phyloP scores from a whole-genome alignment of 2,797 vertebrate genomes.

The Melanotaenia trifasciata region DNA sequence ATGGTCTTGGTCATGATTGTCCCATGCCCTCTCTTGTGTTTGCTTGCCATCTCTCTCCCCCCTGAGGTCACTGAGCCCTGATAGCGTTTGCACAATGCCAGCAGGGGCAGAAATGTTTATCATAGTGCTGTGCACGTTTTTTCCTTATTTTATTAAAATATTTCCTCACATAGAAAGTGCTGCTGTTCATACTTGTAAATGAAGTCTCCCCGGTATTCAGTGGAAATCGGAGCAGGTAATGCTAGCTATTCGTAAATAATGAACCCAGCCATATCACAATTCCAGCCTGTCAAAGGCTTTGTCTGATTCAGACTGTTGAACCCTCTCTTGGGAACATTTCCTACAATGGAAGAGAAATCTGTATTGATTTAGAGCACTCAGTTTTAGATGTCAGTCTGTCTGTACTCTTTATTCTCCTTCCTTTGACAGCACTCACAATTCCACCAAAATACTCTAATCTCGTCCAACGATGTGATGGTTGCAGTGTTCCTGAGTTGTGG shows the following conservation, averaged over 20 bases:
- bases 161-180: not conserved
- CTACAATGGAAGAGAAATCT: not conserved
- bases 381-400: conserved; percentile 10
- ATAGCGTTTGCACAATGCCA: conserved; percentile 32
- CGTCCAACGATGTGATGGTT: not conserved
- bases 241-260: conserved; percentile 27
- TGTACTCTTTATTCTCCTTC: not conserved
- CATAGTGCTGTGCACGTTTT: not conserved
- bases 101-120: conserved; percentile 36
- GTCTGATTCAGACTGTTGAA: conserved; percentile 4
- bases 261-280: conserved; percentile 3
- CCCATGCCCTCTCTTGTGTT: conserved; percentile 38
- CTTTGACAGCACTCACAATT: conserved; percentile 7
- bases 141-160: not conserved
- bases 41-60: conserved; percentile 25
- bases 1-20: conserved; percentile 70
- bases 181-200: conserved; percentile 3
- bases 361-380: not conserved
- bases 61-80: conserved; percentile 50
- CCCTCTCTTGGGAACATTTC: conserved; percentile 15
- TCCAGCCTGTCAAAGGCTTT: conserved; percentile 5
- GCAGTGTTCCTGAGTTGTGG: not conserved
- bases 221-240: conserved; percentile 25
- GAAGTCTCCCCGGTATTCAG: conserved; percentile 4
- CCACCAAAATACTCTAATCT: conserved; percentile 7